These are phyloP conservation scores for Actenoides hombroni DNA, from an alignment of 2,113 vertebrate species.

Conservation along the genomic window DNA sequence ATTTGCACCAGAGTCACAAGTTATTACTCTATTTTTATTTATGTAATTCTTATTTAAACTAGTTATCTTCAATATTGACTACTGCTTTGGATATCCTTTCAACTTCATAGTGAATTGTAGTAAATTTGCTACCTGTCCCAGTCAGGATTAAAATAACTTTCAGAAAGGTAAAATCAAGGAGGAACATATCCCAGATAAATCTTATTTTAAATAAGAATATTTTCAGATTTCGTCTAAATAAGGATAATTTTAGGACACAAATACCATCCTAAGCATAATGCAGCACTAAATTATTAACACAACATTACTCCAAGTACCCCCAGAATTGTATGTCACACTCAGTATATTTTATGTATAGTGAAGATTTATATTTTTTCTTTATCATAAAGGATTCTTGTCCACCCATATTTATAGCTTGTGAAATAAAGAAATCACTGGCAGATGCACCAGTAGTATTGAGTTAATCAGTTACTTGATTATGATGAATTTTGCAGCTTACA, in stretches of 20 bases:
- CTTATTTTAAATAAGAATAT: background rate
- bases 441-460: background rate
- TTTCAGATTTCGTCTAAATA: background rate
- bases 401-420: background rate
- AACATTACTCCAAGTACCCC: background rate
- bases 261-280: background rate
- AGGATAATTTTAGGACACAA: background rate
- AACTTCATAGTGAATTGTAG: background rate
- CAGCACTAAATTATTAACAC: background rate
- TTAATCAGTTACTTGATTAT: background rate
- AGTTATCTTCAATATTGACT: background rate
- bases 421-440: background rate
- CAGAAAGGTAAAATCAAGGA: background rate
- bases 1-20: too few relatives aligned
- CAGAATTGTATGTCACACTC: background rate
- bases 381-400: background rate
- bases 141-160: background rate
- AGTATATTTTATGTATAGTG: background rate
- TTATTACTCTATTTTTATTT: too few relatives aligned
- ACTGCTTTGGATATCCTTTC: background rate
- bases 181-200: background rate
- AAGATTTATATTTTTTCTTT: background rate
- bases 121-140: background rate
- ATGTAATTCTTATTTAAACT: too few relatives aligned
- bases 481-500: background rate